These are phyloP conservation scores for Microtus montanus DNA, from an alignment of 2,113 vertebrate species.

Conservation along the genomic window DNA sequence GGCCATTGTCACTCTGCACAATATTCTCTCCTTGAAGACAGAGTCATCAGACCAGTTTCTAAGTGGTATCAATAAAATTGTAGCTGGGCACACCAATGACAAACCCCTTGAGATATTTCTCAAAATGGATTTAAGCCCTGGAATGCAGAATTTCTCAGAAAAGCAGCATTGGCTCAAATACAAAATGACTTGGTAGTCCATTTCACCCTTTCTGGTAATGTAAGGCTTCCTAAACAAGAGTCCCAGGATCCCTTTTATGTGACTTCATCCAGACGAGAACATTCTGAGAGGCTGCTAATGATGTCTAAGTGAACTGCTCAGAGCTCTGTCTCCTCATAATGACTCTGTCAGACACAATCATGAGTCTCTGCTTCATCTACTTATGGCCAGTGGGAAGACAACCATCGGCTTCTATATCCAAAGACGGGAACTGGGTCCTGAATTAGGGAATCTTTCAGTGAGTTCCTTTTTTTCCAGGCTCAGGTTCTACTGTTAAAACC, in stretches of 20 bases:
- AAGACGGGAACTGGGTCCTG: slow-evolving; percentile 94
- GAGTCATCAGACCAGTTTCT: not conserved
- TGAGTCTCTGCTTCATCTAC: slow-evolving; percentile 89
- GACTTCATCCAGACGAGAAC: too few species aligned
- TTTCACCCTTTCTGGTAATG: not conserved
- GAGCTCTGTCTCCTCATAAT: not conserved
- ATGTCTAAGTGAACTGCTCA: not conserved
- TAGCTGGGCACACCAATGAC: not conserved
- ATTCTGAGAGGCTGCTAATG: not conserved
- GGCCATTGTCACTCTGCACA: not conserved
- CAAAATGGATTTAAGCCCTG: not conserved
- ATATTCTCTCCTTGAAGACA: not conserved
- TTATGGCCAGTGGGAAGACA: slow-evolving; percentile 94
- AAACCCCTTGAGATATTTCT: not conserved
- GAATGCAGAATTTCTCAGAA: not conserved
- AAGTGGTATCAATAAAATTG: not conserved
- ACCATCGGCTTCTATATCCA: slow-evolving; percentile 97
- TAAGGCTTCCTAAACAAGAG: not conserved
- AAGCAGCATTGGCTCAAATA: not conserved
- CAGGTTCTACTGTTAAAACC: slow-evolving; percentile 98
- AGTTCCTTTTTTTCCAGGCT: slow-evolving; percentile 96
- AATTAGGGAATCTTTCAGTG: slow-evolving; percentile 97
- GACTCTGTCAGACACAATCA: not conserved
- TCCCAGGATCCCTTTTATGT: not conserved
- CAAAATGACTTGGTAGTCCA: not conserved